Conservation (phyloP, 1,140 invertebrate species). For the Sogatella furcifera region DNA sequence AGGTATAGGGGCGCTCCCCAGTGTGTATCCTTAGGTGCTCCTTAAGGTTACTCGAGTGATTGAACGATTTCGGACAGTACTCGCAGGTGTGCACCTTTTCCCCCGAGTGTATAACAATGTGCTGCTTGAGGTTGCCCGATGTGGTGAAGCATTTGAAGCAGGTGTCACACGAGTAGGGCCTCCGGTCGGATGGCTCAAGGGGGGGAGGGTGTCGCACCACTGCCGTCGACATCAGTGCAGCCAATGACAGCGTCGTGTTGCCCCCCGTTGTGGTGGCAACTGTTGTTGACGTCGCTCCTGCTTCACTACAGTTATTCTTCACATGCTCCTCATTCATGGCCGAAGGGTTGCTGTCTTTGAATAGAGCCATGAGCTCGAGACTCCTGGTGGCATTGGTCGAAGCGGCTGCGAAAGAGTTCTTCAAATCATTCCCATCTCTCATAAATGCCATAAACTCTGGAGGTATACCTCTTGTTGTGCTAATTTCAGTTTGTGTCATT, state of each 20-base stretch:
- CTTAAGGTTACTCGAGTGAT: slow-evolving; percentile 18
- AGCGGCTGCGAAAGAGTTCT: no score
- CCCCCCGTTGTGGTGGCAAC: not conserved
- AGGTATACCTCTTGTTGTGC: no score
- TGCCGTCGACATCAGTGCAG: no score
- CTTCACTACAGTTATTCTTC: slow-evolving; percentile 10
- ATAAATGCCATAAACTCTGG: no score
- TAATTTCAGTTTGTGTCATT: no score
- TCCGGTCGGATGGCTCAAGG: not conserved
- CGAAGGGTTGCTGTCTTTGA: no score
- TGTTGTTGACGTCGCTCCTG: slow-evolving; percentile 7
- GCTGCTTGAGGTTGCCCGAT: slow-evolving; percentile 31
- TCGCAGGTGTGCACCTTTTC: slow-evolving; percentile 48
- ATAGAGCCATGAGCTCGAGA: no score
- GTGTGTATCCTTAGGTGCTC: slow-evolving; percentile 16
- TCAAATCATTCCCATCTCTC: no score
- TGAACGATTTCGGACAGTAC: slow-evolving; percentile 37
- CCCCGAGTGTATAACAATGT: slow-evolving; percentile 46
- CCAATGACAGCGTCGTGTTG: not conserved
- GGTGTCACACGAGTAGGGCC: slow-evolving; percentile 30
- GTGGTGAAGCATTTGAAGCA: slow-evolving; percentile 36
- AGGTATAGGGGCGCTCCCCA: slow-evolving; percentile 10
- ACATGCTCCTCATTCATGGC: not conserved
- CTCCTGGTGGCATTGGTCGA: no score
- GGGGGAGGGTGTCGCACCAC: no score